Percentiles rank a stretch among this genome's conserved stretches.
phyloP scores from a whole-genome alignment of 2,797 vertebrate genomes.

The Ibycter americanus region DNA sequence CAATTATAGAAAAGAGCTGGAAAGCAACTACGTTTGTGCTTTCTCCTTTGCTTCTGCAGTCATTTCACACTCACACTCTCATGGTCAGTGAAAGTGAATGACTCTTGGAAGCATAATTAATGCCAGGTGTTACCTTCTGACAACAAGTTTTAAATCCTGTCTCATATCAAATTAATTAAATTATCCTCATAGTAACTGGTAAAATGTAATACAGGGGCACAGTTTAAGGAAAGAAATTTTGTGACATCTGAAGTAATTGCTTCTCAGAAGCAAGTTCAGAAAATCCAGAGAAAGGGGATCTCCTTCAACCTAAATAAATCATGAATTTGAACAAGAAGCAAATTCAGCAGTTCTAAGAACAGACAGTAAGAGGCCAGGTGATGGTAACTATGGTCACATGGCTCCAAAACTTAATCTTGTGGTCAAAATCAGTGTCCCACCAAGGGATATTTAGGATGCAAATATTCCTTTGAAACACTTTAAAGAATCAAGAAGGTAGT shows the following conservation, averaged over 20 bases:
- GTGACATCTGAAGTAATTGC: neutral
- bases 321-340: neutral
- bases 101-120: neutral
- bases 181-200: neutral
- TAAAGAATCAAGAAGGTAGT: neutral
- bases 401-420: neutral
- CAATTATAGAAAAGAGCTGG: neutral
- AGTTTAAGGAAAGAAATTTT: neutral
- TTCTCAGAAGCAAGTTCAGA: neutral
- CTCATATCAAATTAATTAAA: neutral
- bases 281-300: neutral
- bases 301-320: neutral
- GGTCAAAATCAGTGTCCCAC: neutral
- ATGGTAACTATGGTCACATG: neutral
- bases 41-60: neutral
- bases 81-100: neutral
- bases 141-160: neutral
- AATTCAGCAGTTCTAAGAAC: neutral
- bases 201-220: neutral
- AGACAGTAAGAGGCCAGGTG: neutral
- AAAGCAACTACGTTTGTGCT: neutral
- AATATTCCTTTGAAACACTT: neutral
- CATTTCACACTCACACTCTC: neutral
- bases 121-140: neutral
- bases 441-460: neutral